These are phyloP conservation scores for Panzeria rudis DNA, from an alignment of 2,888 invertebrate species.

Conservation along the genomic window DNA sequence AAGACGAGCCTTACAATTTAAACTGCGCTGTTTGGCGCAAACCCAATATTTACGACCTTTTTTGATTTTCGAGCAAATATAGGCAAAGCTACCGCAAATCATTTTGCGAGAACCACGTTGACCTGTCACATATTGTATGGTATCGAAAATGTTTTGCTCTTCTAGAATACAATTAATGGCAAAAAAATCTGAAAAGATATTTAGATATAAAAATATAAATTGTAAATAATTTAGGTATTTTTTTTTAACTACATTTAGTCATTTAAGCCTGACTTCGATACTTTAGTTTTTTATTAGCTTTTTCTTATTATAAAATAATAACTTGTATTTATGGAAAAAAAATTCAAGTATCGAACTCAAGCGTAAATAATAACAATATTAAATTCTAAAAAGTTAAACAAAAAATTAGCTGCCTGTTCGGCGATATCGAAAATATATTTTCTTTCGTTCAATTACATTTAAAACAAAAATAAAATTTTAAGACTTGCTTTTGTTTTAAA, in stretches of 20 bases:
- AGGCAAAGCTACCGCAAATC: constrained; percentile 77
- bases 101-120: constrained; percentile 80
- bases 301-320: no score
- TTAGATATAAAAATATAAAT: constrained; percentile 36
- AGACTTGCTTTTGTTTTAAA: no score
- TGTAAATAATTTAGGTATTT: not conserved
- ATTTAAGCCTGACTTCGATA: no score
- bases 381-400: no score
- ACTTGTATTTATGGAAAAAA: no score
- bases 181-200: constrained; percentile 50
- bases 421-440: no score
- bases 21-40: constrained; percentile 80
- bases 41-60: constrained; percentile 81
- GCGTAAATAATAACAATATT: no score
- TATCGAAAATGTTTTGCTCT: constrained; percentile 57
- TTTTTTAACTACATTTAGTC: not conserved
- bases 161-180: constrained; percentile 39
- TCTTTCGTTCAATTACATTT: no score
- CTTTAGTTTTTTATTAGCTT: no score
- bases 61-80: constrained; percentile 79
- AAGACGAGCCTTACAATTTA: constrained; percentile 80
- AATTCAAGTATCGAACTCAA: no score
- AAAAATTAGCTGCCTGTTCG: no score
- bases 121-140: constrained; percentile 77
- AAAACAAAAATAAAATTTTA: no score